A percentile compares a stretch with the other conserved stretches of the same genome.
phyloP scores from a whole-genome alignment of 30 jellyfish, hydroid and myxozoan species.

The Calvadosia cruxmelitensis region DNA sequence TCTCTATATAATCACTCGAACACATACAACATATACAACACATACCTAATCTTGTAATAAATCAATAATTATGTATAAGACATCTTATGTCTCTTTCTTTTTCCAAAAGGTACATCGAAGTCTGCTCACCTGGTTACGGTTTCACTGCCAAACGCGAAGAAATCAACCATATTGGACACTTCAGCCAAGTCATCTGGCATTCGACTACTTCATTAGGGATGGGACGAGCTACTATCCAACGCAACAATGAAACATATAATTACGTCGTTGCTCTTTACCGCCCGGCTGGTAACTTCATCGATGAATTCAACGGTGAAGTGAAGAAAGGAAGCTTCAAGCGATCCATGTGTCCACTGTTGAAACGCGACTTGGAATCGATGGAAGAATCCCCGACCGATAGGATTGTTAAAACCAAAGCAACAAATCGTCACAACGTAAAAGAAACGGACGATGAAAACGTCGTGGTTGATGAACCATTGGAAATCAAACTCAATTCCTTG shows the following conservation, averaged over 20 bases:
- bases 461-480: not conserved
- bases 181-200: conserved; percentile 54
- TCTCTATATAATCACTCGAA: too few relatives aligned
- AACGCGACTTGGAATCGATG: not conserved
- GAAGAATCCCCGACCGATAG: not conserved
- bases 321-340: not conserved
- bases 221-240: conserved; percentile 30
- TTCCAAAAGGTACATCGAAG: not conserved
- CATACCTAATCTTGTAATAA: too few relatives aligned
- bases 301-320: not conserved
- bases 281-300: not conserved
- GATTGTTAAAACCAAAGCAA: too few relatives aligned
- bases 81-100: not conserved
- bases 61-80: too few relatives aligned
- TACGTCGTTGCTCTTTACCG: not conserved
- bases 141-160: not conserved
- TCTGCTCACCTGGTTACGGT: not conserved
- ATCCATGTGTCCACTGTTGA: not conserved
- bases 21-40: too few relatives aligned
- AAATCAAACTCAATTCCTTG: not conserved
- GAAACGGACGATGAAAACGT: not conserved
- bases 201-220: conserved; percentile 27
- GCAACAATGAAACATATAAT: not conserved
- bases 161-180: conserved; percentile 8
- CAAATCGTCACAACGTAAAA: too few relatives aligned